phyloP scores from a whole-genome alignment of 2,113 vertebrate species.

The Microcebus jonahi region DNA sequence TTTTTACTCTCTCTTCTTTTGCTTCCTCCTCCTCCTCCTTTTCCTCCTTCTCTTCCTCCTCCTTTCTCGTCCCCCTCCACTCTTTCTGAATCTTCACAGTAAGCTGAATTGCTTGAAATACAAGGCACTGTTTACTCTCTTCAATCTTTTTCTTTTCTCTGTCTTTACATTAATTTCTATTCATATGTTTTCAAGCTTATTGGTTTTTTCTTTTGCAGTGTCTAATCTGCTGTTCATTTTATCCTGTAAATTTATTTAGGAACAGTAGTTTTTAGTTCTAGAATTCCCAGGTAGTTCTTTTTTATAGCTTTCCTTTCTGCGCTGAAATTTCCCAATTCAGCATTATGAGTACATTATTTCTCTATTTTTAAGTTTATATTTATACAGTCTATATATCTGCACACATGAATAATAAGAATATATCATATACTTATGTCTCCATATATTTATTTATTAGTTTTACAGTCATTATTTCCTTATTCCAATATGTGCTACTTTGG shows the following conservation, averaged over 20 bases:
- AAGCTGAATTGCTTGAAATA: neutral
- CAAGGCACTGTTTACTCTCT: neutral
- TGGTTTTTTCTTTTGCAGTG: neutral
- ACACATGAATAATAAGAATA: neutral
- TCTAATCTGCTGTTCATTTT: neutral
- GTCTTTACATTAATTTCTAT: neutral
- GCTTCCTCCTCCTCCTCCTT: neutral
- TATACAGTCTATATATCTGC: neutral
- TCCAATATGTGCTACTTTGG: neutral
- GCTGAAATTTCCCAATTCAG: neutral
- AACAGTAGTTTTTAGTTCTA: neutral
- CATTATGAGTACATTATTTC: neutral
- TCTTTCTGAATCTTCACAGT: neutral
- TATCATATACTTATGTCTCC: neutral
- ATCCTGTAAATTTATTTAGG: neutral
- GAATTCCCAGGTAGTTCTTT: neutral
- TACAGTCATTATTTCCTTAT: neutral
- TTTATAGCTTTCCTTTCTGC: neutral
- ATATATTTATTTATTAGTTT: neutral
- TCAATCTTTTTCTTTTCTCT: neutral
- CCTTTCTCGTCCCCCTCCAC: neutral
- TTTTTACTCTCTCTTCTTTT: neutral
- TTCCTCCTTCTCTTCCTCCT: neutral
- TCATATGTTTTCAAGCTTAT: neutral
- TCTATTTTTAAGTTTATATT: neutral